Percentiles rank a stretch among this genome's conserved stretches.
Evolutionary conservation across 2,113 vertebrate species (phyloP).

Genomic region (Colossoma macropomum): DNA sequence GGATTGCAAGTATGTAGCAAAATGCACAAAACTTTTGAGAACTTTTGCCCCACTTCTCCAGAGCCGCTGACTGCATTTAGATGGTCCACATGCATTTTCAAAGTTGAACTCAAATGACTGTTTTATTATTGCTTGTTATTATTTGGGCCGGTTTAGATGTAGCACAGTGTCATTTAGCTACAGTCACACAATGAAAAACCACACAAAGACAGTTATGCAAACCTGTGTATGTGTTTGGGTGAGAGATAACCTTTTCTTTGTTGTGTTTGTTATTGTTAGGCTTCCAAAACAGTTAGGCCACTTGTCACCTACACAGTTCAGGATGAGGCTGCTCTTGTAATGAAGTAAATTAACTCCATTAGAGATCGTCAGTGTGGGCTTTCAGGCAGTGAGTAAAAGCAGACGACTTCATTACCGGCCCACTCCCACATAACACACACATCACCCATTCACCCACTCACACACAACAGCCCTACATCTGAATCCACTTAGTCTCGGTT

Average conservation of each 20-base stretch:
- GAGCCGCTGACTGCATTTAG: too few species aligned
- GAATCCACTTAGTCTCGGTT: background rate
- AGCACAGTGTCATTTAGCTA: background rate
- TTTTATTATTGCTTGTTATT: too few species aligned
- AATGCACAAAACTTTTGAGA: too few species aligned
- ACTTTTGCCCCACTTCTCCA: too few species aligned
- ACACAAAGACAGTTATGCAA: background rate
- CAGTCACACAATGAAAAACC: background rate
- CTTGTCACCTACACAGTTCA: constrained; percentile 44
- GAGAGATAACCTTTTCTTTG: constrained; percentile 5
- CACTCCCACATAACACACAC: constrained; percentile 16
- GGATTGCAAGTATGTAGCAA: too few species aligned
- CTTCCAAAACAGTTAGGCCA: constrained; percentile 18
- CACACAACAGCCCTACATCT: background rate
- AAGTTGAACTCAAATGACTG: too few species aligned
- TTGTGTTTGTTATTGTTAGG: constrained; percentile 19
- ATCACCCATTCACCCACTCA: background rate
- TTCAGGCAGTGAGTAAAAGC: constrained; percentile 27
- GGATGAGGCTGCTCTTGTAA: constrained; percentile 19
- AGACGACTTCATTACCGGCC: constrained; percentile 27
- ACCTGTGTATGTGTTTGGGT: background rate
- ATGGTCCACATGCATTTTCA: too few species aligned
- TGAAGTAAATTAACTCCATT: constrained; percentile 26
- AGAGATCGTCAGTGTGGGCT: constrained; percentile 26
- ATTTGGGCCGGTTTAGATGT: background rate